Evolutionary conservation across 2,797 vertebrate species (phyloP), one percentile per base, ranked within the genome.

Genomic region (Coilia nasus): DNA sequence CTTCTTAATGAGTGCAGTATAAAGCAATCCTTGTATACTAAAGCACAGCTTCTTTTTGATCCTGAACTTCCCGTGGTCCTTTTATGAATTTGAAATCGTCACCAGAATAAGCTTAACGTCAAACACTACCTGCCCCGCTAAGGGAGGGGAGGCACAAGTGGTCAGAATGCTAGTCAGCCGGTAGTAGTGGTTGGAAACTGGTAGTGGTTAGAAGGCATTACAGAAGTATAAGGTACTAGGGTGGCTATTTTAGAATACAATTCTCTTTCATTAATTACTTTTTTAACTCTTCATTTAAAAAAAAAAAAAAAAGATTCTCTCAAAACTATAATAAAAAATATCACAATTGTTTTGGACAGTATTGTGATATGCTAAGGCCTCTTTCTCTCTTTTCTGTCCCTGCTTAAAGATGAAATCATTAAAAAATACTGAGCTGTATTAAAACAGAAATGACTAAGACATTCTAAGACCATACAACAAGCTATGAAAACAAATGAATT

Each of bases 1-100:
- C 67, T 75, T 75, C 15, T 75, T 41, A 41, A 75, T 75, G 67
- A 75, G 67, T 75, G 67, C 67, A 75, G 67, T 75, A 75, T 75
- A 41, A 75, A 75, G 67, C 67, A 75, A 75, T 41, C 15, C 31
- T 75, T 15, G 15, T 41, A 75, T 41, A 15, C 15, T 75, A 75
- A 75, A 75, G 67, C 67, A 41, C 67, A 75, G 67, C 67, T 41
- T 75, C 67, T 75, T 75, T 75, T 17, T 75, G 31, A 75, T 75
- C 14, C 67, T 67, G 31, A 75, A 19, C 14, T 75, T 28, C 35
- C 67, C 67, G 17, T 75, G 67, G 31, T 75, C 6, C 15, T 35
- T 75, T 31, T 41, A 75, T 75, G 28, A 15, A 75, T 75, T 75
- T 15, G 0, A 75, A 75, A 71, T 35, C 1, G 64, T 41, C 67